Evolutionary conservation across 2,113 vertebrate species (phyloP).

Genomic region (Dipodomys stephensi): DNA sequence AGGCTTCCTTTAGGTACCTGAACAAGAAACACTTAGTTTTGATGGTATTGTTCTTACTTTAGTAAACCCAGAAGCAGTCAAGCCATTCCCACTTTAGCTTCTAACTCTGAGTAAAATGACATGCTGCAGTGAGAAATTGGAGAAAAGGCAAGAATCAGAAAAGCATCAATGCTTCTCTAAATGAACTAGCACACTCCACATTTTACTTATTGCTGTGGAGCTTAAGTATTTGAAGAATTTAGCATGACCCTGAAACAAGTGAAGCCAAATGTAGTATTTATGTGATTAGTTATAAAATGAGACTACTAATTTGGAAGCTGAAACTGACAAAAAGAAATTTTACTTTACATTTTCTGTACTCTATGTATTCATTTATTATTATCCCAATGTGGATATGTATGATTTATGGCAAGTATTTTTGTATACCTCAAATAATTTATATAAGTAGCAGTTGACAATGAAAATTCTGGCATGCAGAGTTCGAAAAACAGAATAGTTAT

Average conservation of each 20-base stretch:
- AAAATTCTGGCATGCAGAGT: background rate
- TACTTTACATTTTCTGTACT: background rate
- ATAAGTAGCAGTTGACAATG: background rate
- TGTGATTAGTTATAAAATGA: background rate
- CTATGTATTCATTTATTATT: background rate
- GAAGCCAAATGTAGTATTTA: background rate
- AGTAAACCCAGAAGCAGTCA: background rate
- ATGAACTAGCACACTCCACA: too few species aligned
- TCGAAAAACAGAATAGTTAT: background rate
- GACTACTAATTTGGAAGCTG: background rate
- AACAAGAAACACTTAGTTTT: background rate
- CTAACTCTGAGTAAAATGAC: background rate
- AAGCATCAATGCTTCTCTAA: background rate
- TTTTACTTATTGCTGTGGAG: too few species aligned
- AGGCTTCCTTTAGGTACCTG: background rate
- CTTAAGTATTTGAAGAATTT: background rate
- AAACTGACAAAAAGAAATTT: background rate
- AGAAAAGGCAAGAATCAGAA: background rate
- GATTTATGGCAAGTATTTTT: background rate
- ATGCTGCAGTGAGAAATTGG: background rate
- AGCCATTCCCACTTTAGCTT: background rate
- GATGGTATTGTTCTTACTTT: background rate
- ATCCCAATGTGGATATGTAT: background rate
- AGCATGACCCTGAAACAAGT: background rate
- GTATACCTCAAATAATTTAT: background rate